These are phyloP conservation scores for Anorthoa munda DNA, from an alignment of 2,888 invertebrate genomes.

Conservation along the genomic window DNA sequence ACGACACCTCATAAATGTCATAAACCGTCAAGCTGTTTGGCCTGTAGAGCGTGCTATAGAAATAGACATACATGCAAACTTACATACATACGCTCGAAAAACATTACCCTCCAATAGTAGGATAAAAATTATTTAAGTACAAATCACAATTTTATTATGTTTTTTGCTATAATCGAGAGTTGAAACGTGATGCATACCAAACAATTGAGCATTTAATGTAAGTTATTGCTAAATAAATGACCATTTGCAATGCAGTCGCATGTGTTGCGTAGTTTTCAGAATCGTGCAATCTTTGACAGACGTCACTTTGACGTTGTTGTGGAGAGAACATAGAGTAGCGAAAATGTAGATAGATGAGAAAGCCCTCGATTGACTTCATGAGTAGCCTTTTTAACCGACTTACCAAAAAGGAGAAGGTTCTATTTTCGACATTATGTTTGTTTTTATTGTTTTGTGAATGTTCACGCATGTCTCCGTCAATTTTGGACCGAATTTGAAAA, in stretches of 20 bases:
- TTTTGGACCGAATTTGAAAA: no score
- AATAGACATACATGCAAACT: no score
- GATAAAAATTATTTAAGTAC: no score
- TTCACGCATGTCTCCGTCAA: no score
- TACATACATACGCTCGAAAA: no score
- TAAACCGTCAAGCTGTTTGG: no score
- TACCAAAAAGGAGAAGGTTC: no score
- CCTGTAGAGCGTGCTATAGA: no score
- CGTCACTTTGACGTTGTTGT: conserved; percentile 42
- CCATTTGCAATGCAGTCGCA: conserved; percentile 47
- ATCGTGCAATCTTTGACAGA: conserved; percentile 66
- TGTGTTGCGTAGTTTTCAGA: conserved; percentile 53
- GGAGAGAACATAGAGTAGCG: conserved; percentile 34
- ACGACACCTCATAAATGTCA: no score
- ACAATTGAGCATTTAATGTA: conserved; percentile 55
- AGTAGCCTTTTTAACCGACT: neutral
- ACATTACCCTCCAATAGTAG: no score
- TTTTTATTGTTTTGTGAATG: no score
- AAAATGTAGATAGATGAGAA: neutral
- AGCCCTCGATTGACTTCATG: neutral
- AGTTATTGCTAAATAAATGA: conserved; percentile 53
- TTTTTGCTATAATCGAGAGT: conserved; percentile 26
- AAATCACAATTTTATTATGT: conserved; percentile 22
- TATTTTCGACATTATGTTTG: no score
- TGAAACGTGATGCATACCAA: conserved; percentile 35